phyloP scores from a whole-genome alignment of 2,888 invertebrate genomes.

The Gandaritis pyraliata region DNA sequence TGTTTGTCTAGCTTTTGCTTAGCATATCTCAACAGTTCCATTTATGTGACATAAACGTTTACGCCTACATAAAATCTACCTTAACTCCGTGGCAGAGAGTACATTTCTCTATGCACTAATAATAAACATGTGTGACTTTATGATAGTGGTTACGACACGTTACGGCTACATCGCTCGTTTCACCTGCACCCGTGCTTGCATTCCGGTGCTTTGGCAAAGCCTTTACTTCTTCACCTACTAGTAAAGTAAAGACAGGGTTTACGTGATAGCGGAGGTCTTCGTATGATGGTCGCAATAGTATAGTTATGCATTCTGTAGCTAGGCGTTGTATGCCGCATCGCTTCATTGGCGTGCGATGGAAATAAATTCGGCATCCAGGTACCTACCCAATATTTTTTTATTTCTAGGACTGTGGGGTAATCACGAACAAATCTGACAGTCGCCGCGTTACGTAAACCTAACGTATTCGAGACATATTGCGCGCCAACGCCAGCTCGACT shows the following conservation, averaged over 20 bases:
- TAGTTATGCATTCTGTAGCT: not conserved
- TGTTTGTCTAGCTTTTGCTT: conserved; percentile 79
- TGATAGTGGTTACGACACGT: conserved; percentile 27
- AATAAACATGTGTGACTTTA: conserved; percentile 33
- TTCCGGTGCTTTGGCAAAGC: conserved; percentile 73
- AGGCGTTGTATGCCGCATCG: not conserved
- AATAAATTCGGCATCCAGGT: conserved; percentile 24
- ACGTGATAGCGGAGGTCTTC: conserved; percentile 46
- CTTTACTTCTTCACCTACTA: conserved; percentile 67
- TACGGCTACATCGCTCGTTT: conserved; percentile 38
- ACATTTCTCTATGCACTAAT: conserved; percentile 29
- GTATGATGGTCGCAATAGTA: not conserved
- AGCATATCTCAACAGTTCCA: conserved; percentile 77
- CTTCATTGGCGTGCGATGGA: conserved; percentile 48
- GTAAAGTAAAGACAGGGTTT: conserved; percentile 7
- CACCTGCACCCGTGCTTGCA: conserved; percentile 76
- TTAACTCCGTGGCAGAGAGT: conserved; percentile 28
- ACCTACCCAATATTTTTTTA: too few species aligned
- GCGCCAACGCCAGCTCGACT: too few species aligned
- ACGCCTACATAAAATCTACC: conserved; percentile 37
- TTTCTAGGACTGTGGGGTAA: too few species aligned
- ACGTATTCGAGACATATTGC: too few species aligned
- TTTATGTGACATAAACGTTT: conserved; percentile 65
- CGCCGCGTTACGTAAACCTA: too few species aligned
- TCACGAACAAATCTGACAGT: too few species aligned